These are phyloP conservation scores for Eupithecia insigniata DNA, from an alignment of 2,888 invertebrate genomes.

Conservation along the genomic window DNA sequence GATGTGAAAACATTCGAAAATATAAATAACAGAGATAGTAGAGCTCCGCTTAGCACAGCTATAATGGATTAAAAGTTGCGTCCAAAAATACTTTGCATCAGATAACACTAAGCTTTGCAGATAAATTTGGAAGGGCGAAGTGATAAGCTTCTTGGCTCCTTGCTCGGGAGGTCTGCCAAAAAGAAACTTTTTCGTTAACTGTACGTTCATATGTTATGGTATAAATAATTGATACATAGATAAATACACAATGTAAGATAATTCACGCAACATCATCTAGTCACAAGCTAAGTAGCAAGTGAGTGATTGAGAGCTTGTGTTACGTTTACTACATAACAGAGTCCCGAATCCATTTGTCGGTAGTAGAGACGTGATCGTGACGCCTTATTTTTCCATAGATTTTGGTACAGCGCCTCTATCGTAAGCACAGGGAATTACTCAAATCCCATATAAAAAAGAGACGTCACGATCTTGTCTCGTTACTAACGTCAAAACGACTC, in stretches of 20 bases:
- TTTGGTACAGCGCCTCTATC: no score
- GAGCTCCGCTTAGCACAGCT: neutral
- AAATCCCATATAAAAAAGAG: no score
- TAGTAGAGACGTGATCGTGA: no score
- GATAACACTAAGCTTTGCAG: constrained; percentile 25
- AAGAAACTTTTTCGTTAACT: constrained; percentile 22
- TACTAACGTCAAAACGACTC: no score
- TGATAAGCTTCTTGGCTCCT: constrained; percentile 40
- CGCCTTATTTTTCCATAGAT: no score
- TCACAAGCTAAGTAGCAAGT: neutral
- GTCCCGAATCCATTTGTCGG: no score
- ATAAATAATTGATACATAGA: neutral
- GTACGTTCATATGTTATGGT: neutral
- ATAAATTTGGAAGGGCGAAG: constrained; percentile 28
- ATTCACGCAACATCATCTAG: neutral
- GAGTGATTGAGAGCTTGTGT: neutral
- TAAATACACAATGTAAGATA: neutral
- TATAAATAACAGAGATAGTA: neutral
- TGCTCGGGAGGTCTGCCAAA: constrained; percentile 37
- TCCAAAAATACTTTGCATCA: constrained; percentile 13
- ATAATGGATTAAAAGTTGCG: neutral
- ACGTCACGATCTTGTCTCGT: no score
- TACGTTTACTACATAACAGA: neutral
- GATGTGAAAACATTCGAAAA: neutral
- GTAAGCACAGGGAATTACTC: no score